These are phyloP conservation scores for Acridotheres tristis DNA, from an alignment of 2,797 vertebrate genomes.

Conservation along the genomic window DNA sequence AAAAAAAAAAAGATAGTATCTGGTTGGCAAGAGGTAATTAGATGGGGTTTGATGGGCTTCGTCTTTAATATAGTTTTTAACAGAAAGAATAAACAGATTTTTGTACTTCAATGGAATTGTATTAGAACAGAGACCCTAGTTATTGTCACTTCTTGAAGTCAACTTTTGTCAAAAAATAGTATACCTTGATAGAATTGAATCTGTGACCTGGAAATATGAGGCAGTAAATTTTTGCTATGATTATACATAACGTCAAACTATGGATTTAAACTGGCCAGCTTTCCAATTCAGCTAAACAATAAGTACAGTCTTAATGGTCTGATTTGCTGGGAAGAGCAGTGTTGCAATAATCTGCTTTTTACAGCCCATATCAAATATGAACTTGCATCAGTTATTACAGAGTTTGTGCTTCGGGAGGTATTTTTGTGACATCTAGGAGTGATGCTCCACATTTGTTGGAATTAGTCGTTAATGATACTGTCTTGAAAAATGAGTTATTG, in stretches of 20 bases:
- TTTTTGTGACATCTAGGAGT: slow-evolving; percentile 49
- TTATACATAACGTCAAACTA: slow-evolving; percentile 46
- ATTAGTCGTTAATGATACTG: slow-evolving; percentile 57
- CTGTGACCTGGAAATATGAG: slow-evolving; percentile 27
- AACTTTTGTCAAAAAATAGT: slow-evolving; percentile 13
- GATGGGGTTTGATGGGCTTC: background rate
- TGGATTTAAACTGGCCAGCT: slow-evolving; percentile 57
- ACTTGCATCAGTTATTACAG: slow-evolving; percentile 51
- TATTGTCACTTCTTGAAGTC: background rate
- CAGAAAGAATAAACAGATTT: background rate
- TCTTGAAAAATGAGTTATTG: slow-evolving; percentile 64
- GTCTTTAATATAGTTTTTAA: background rate
- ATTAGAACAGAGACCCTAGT: background rate
- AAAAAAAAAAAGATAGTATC: background rate
- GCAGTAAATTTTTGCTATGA: slow-evolving; percentile 52
- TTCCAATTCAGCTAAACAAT: slow-evolving; percentile 64
- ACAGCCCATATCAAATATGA: slow-evolving; percentile 58
- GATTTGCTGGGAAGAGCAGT: slow-evolving; percentile 64
- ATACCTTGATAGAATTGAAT: slow-evolving; percentile 40
- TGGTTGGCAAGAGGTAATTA: background rate
- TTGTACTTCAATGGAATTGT: background rate
- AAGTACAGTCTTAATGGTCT: slow-evolving; percentile 69
- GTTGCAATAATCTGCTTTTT: slow-evolving; percentile 68
- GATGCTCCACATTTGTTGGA: slow-evolving; percentile 54
- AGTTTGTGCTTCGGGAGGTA: slow-evolving; percentile 69